A percentile compares a stretch with the other conserved stretches of the same genome.
Evolutionary conservation across 2,113 vertebrate species (phyloP).

Genomic region (Talpa occidentalis): DNA sequence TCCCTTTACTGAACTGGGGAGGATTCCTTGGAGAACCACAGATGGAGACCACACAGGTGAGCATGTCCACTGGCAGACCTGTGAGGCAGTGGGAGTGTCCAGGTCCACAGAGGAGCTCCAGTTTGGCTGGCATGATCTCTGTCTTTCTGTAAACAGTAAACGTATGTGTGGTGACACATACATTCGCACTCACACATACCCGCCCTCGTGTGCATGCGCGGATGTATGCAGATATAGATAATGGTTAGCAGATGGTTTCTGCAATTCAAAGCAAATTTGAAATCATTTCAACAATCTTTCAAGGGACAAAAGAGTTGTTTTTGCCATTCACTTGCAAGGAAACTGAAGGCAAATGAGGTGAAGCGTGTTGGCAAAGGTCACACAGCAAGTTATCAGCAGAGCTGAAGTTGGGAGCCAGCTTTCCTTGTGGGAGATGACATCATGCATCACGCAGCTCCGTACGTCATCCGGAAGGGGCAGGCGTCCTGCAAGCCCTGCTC

Average conservation of each 20-base stretch:
- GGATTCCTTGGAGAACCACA: neutral
- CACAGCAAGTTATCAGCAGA: neutral
- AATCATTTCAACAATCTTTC: neutral
- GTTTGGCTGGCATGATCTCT: neutral
- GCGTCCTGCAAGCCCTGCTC: neutral
- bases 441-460: neutral
- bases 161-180: neutral
- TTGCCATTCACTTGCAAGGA: neutral
- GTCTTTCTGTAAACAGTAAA: neutral
- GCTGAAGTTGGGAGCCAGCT: neutral
- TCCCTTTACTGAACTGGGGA: neutral
- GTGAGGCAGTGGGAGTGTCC: neutral
- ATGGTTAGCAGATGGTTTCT: neutral
- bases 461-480: neutral
- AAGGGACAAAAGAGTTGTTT: neutral
- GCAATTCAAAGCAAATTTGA: neutral
- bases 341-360: neutral
- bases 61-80: neutral
- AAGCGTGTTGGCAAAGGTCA: neutral
- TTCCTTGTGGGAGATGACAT: neutral
- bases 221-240: neutral
- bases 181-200: neutral
- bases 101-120: neutral
- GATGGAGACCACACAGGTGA: neutral
- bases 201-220: too few species aligned